phyloP scores from a whole-genome alignment of 2,113 vertebrate species.

The Pseudois nayaur region DNA sequence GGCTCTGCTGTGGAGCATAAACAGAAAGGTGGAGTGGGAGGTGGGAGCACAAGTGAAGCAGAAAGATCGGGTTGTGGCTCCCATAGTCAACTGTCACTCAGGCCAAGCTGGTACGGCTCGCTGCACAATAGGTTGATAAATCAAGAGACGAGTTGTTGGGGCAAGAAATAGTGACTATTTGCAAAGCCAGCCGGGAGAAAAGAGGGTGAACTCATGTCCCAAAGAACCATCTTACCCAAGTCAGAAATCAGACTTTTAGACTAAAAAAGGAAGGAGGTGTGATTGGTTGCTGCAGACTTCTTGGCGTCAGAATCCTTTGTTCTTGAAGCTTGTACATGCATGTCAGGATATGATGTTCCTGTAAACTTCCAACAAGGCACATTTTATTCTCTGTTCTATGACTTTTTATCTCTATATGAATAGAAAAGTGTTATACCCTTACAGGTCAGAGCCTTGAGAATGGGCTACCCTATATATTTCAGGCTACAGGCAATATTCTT shows the following conservation, averaged over 20 bases:
- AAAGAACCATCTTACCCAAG: neutral
- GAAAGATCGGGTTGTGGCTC: neutral
- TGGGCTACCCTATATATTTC: neutral
- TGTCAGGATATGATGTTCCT: neutral
- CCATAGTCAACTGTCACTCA: rapidly evolving
- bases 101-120: neutral
- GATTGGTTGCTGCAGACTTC: neutral
- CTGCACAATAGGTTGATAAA: neutral
- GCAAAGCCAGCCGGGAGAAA: neutral
- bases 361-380: neutral
- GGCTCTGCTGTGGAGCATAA: neutral
- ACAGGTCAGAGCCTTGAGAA: neutral
- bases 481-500: neutral
- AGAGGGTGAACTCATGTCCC: neutral
- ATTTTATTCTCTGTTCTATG: neutral
- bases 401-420: neutral
- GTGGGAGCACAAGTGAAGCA: too few species aligned
- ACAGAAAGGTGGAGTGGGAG: neutral
- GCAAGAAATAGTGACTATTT: neutral
- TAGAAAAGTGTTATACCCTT: neutral
- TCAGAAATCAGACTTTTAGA: neutral
- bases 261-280: neutral
- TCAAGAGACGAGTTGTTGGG: neutral
- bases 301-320: neutral
- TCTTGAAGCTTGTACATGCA: neutral